Conservation (phyloP, 2,113 vertebrate species). For the Austrofundulus limnaeus region DNA sequence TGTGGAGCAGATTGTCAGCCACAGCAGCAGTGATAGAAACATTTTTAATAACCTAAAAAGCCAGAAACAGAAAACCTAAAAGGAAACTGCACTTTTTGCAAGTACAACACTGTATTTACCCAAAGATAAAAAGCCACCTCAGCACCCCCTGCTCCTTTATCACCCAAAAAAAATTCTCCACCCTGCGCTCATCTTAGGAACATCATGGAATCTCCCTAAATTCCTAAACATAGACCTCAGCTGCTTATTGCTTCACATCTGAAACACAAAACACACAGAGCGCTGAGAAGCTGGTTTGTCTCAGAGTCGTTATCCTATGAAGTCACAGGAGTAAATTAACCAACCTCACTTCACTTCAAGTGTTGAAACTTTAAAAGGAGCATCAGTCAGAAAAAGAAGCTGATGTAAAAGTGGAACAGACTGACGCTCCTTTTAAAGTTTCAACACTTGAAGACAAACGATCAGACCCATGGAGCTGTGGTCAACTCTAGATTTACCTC, state of each 20-base stretch:
- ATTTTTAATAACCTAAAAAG: conserved; percentile 1
- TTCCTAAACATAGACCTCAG: conserved; percentile 46
- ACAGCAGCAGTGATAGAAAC: too few relatives aligned
- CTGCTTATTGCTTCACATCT: conserved; percentile 52
- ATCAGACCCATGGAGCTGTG: too few relatives aligned
- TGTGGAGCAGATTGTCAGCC: too few relatives aligned
- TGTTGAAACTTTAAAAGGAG: too few relatives aligned
- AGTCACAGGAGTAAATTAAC: too few relatives aligned
- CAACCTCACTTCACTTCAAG: background rate
- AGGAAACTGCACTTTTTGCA: background rate
- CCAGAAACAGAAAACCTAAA: background rate
- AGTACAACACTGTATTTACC: background rate
- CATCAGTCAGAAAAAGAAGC: too few relatives aligned
- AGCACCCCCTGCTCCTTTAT: conserved; percentile 15
- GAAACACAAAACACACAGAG: conserved; percentile 50
- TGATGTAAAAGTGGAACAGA: too few relatives aligned
- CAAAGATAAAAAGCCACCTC: conserved; percentile 31
- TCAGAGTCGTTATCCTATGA: too few relatives aligned
- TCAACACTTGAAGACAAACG: too few relatives aligned
- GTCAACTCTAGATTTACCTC: too few relatives aligned
- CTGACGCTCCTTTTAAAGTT: too few relatives aligned
- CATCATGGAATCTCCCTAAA: conserved; percentile 68
- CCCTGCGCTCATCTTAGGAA: conserved; percentile 34
- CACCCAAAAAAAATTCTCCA: conserved; percentile 48
- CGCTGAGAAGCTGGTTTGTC: conserved; percentile 6